phyloP scores from a whole-genome alignment of 2,797 vertebrate species.

The Syngnathus rostellatus region DNA sequence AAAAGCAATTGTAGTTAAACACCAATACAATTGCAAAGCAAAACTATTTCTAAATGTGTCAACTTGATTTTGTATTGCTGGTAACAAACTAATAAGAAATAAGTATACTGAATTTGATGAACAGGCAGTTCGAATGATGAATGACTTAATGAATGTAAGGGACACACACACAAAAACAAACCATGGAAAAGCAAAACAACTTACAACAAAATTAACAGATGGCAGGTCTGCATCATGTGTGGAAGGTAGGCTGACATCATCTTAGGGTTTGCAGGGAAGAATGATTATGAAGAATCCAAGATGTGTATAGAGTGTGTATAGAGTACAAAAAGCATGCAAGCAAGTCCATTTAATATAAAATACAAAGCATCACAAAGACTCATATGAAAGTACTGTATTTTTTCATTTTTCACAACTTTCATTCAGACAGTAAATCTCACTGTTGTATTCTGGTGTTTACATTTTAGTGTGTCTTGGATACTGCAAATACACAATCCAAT shows the following conservation, averaged over 20 bases:
- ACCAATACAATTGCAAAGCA: not conserved
- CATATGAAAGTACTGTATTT: constrained; percentile 15
- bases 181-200: constrained; percentile 42
- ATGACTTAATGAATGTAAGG: not conserved
- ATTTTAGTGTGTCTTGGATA: constrained; percentile 49
- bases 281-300: constrained; percentile 37
- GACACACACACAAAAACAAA: constrained; percentile 9
- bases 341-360: constrained; percentile 37
- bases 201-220: constrained; percentile 68
- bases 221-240: constrained; percentile 46
- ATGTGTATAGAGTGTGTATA: not conserved
- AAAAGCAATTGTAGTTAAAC: constrained; percentile 7
- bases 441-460: constrained; percentile 31
- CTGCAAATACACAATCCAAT: constrained; percentile 36
- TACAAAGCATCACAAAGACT: constrained; percentile 25
- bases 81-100: not conserved
- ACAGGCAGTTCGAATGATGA: no score
- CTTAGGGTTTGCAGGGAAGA: constrained; percentile 63
- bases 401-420: constrained; percentile 23
- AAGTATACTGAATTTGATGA: not conserved
- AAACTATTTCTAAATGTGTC: not conserved
- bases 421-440: constrained; percentile 39
- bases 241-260: constrained; percentile 63
- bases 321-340: not conserved
- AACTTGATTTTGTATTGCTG: no score